Base-by-base conservation (phyloP, 2,113 vertebrate genomes). In the Ptychochromis oligacanthus region DNA sequence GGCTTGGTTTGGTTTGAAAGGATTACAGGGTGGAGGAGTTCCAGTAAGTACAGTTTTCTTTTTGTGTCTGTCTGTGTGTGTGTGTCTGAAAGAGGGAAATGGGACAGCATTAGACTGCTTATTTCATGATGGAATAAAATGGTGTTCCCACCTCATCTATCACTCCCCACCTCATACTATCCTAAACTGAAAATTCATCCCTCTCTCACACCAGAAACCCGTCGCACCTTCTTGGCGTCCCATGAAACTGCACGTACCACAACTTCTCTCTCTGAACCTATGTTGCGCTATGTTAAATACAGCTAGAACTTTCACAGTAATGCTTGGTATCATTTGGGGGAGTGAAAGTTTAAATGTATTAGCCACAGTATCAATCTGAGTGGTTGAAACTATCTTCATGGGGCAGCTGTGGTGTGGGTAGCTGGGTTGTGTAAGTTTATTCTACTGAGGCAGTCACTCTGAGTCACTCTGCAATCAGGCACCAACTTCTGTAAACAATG, bases 21-120 rank as follows among this genome's bases (percentile, higher is more conserved):
- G 83, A 90, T 91, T 89, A 89, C 62, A 89, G 85, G 88, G 85
- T 85, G 85, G 86, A 90, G 83, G 70, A 88, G 79, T 75, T 81
- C 52, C 14, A 46, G 38, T 89, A 90, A 92, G 83, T 79, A 89
- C 88, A 82, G 80, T 88, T 87, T 89, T 85, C 79, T 80, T 61
- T 85, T 79, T 84, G 67, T 87, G 84, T 92, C 83, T 91, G 59
- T 28, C 34, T 65, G 38, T 22, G 15, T 24, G 38, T 49, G 18
- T 34, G 26, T 6, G 7, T 72, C 58, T 78, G 43, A 52, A 62
- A 61, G 43, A 61, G 43, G 52, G 34, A 62, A 26, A 40, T n/a
- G 43, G 17, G 17, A 52, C n/a, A 54, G 38, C 56, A 38, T 77
- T 59, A 67, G n/a, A 46, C 15, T 62, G 59, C 49, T 43, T 67